Conservation (phyloP, 2,113 vertebrate species). For the Rhagologus leucostigma region DNA sequence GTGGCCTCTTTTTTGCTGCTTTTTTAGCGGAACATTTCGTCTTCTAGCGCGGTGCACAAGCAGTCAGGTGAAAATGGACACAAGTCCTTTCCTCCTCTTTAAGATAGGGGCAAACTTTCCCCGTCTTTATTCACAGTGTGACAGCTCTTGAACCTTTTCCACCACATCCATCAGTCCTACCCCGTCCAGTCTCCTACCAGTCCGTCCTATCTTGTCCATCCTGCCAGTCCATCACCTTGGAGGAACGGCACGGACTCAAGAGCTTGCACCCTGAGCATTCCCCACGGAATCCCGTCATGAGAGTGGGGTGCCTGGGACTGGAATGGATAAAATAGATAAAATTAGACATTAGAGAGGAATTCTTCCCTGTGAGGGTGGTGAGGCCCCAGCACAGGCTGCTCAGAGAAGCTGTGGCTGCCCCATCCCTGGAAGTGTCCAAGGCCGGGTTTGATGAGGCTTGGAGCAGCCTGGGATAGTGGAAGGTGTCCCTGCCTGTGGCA, state of each 20-base stretch:
- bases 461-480: not conserved
- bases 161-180: not conserved
- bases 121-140: not conserved
- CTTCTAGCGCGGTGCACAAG: fast-evolving
- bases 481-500: not conserved
- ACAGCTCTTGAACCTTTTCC: not conserved
- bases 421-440: not conserved
- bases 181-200: not conserved
- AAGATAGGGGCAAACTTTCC: not conserved
- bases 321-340: not conserved
- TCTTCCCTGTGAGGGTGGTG: not conserved
- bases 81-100: not conserved
- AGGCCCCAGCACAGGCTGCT: fast-evolving
- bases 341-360: no score
- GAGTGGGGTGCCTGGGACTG: not conserved
- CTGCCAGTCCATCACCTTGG: not conserved
- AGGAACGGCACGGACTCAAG: not conserved
- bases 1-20: not conserved
- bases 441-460: fast-evolving
- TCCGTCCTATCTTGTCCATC: not conserved
- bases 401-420: not conserved
- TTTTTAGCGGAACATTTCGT: not conserved
- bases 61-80: not conserved
- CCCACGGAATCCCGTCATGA: not conserved
- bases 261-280: not conserved